Evolutionary conservation across 2,888 invertebrate species (phyloP).

Genomic region (Sepioteuthis lessoniana): DNA sequence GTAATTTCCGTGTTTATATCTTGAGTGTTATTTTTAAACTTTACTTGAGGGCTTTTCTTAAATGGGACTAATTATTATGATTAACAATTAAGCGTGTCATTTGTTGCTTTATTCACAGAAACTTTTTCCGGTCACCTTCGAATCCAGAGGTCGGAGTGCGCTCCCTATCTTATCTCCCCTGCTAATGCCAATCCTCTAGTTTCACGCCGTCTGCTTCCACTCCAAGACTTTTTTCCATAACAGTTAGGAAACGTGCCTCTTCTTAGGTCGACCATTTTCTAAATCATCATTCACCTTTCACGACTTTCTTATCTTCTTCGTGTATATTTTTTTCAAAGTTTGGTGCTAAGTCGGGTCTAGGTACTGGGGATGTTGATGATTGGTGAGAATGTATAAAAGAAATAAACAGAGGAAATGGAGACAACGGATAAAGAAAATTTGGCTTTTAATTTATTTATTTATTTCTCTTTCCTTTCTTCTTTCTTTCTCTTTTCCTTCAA

Average conservation of each 20-base stretch:
- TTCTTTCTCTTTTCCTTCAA: not conserved
- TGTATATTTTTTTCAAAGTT: not conserved
- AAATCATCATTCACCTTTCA: slow-evolving; percentile 10
- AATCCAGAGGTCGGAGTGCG: not conserved
- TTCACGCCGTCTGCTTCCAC: not conserved
- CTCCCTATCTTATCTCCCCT: not conserved
- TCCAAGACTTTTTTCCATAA: not conserved
- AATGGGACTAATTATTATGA: too few species aligned
- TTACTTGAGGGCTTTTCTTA: too few species aligned
- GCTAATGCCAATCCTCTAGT: not conserved
- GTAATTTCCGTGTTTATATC: too few species aligned
- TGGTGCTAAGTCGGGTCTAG: not conserved
- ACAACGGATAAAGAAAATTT: not conserved
- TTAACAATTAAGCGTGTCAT: not conserved
- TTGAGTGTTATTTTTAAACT: too few species aligned
- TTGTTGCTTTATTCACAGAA: not conserved
- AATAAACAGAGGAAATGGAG: not conserved
- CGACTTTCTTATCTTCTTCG: not conserved
- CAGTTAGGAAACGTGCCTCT: not conserved
- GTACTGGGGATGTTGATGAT: not conserved
- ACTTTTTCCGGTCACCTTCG: not conserved
- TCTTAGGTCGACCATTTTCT: not conserved
- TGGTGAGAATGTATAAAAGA: not conserved
- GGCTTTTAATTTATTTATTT: not conserved
- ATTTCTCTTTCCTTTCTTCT: not conserved